A percentile compares a stretch with the other conserved stretches of the same genome.
phyloP scores from a whole-genome alignment of 2,113 vertebrate species.

The Sinocyclocheilus anophthalmus region DNA sequence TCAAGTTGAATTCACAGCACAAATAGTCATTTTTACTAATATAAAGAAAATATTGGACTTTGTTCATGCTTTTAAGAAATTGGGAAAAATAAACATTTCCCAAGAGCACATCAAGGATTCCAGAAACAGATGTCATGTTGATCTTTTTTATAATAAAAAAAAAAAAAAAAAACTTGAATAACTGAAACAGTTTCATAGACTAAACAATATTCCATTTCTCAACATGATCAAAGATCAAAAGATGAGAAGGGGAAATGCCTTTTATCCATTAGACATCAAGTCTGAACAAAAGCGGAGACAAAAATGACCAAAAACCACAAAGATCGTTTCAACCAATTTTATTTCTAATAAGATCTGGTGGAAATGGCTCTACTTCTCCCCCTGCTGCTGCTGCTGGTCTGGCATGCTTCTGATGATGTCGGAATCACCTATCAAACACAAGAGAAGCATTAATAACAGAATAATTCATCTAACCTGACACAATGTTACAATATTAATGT shows the following conservation, averaged over 20 bases:
- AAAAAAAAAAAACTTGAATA: not conserved
- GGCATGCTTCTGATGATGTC: conserved; percentile 99
- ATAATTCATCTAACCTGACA: not conserved
- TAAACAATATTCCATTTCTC: not conserved
- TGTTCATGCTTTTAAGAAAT: not conserved
- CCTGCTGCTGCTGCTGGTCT: conserved; percentile 87
- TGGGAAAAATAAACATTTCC: not conserved
- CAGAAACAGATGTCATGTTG: not conserved
- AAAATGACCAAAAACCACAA: conserved; percentile 29
- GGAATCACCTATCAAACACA: conserved; percentile 86
- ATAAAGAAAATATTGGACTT: not conserved
- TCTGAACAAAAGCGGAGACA: not conserved
- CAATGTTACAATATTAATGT: not conserved
- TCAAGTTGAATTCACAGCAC: not conserved
- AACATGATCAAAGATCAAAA: not conserved
- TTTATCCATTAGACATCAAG: not conserved
- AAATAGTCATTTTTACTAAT: not conserved
- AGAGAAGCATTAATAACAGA: not conserved
- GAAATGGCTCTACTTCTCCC: conserved; percentile 84
- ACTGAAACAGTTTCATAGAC: not conserved
- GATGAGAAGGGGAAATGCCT: not conserved
- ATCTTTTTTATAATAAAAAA: not conserved
- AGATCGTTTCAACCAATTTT: conserved; percentile 78
- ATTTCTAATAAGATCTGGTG: conserved; percentile 83
- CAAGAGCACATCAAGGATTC: not conserved